Conservation (phyloP, 2,113 vertebrate genomes). For the Seriola quinqueradiata region DNA sequence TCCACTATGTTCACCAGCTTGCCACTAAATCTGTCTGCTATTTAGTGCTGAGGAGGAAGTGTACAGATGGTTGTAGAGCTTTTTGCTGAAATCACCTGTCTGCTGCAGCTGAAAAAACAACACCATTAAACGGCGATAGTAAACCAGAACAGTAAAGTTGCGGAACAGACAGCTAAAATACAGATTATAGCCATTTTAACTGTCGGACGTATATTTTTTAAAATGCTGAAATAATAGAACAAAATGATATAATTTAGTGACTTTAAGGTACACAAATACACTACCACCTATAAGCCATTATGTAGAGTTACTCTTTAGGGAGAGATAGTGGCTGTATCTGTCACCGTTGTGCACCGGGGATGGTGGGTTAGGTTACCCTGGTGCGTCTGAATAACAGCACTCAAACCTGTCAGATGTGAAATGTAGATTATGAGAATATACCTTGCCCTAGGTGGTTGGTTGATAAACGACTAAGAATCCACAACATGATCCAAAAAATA, state of each 20-base stretch:
- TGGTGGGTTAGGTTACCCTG: slow-evolving; percentile 15
- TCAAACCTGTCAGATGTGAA: slow-evolving; percentile 51
- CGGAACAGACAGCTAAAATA: background rate
- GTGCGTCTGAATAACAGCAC: slow-evolving; percentile 41
- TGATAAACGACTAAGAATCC: slow-evolving; percentile 25
- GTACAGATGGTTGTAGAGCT: background rate
- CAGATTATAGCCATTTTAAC: background rate
- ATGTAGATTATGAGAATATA: slow-evolving; percentile 42
- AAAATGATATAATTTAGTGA: background rate
- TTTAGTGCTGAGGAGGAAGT: slow-evolving; percentile 4
- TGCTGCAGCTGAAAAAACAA: background rate
- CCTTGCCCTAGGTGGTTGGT: slow-evolving; percentile 2
- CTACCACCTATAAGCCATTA: background rate
- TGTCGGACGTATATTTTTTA: background rate
- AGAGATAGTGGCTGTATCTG: no score
- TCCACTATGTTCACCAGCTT: background rate
- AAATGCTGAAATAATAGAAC: background rate
- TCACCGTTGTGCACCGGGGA: background rate
- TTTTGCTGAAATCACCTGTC: slow-evolving; percentile 6
- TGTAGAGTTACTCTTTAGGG: no score
- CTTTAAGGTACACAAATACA: background rate
- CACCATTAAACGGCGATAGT: background rate
- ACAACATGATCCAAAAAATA: background rate
- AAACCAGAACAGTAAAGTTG: background rate
- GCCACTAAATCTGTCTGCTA: slow-evolving; percentile 4